Base-by-base conservation (phyloP, 2,888 invertebrate genomes). In the Scaptomyza reducta region DNA sequence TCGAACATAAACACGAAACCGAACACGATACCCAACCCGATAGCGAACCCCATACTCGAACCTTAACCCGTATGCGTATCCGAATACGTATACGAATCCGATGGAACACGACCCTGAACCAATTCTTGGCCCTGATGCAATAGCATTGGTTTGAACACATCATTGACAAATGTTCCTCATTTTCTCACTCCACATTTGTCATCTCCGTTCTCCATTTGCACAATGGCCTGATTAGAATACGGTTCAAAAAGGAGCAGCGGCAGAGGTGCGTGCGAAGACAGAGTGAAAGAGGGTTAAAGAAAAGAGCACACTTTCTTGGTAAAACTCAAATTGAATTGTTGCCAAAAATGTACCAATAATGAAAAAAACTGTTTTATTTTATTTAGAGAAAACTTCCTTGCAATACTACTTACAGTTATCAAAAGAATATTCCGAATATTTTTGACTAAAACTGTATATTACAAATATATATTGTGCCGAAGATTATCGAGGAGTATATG, bases 151-250 rank as follows among this genome's bases (percentile, higher is more conserved):
- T 9, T 18, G 10, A 50, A 42, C 46, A 56, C 55, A 51, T 56
- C 35, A 27, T 53, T 35, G 38, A 47, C 51, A 71, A 62, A 51
- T 54, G 42, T 49, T 45, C 11, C 47, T 14, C 44, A 44, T 25
- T 6, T 25, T n/a, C 40, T 14, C 51, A 18, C 38, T 25, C 22
- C 18, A 40, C 49, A 50, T 51, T 56, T 59, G 31, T 16, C 42
- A 25, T 70, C 70, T 65, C 44, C 51, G 64, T 41, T 46, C 40
- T 22, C 55, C 47, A 61, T 51, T 61, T 61, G 49, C 61, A 51
- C 76, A 66, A 65, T 68, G 62, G 69, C 53, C 65, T 74, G 74
- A 77, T 77, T 77, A 64, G 40, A 77, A 76, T 73, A 77, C 68
- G 70, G 57, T 60, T 14, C 53, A 67, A 46, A 46, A 35, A 54